These are phyloP conservation scores for Phyllostomus hastatus DNA, from an alignment of 2,113 vertebrate genomes.

Conservation along the genomic window DNA sequence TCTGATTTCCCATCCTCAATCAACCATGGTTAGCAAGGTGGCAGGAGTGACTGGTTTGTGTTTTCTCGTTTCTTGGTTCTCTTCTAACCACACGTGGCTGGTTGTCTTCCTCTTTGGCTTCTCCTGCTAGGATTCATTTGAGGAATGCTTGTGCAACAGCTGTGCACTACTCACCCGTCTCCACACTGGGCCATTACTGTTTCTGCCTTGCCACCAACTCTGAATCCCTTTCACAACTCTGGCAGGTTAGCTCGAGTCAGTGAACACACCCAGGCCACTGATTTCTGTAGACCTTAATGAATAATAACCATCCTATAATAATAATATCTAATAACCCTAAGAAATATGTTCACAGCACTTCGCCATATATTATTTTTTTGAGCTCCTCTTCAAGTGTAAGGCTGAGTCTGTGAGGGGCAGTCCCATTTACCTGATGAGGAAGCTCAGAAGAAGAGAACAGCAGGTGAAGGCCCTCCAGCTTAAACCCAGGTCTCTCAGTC, in stretches of 20 bases:
- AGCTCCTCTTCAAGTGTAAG: background rate
- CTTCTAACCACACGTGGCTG: background rate
- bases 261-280: accelerated
- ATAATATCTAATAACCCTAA: background rate
- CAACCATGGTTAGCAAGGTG: background rate
- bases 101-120: background rate
- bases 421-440: background rate
- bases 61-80: background rate
- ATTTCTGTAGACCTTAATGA: background rate
- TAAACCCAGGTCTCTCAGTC: background rate
- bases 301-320: background rate
- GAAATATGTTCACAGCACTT: background rate
- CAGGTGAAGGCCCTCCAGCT: background rate
- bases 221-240: background rate
- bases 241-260: background rate
- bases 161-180: background rate
- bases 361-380: background rate
- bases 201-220: background rate
- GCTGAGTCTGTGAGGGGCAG: background rate
- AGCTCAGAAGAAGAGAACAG: background rate
- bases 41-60: background rate
- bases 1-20: background rate
- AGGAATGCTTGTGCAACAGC: background rate
- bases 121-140: constrained; percentile 15
- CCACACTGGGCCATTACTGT: background rate